Percentiles rank a stretch among this genome's conserved stretches.
Evolutionary conservation across 2,888 invertebrate genomes (phyloP).

Genomic region (Hetaerina titia): DNA sequence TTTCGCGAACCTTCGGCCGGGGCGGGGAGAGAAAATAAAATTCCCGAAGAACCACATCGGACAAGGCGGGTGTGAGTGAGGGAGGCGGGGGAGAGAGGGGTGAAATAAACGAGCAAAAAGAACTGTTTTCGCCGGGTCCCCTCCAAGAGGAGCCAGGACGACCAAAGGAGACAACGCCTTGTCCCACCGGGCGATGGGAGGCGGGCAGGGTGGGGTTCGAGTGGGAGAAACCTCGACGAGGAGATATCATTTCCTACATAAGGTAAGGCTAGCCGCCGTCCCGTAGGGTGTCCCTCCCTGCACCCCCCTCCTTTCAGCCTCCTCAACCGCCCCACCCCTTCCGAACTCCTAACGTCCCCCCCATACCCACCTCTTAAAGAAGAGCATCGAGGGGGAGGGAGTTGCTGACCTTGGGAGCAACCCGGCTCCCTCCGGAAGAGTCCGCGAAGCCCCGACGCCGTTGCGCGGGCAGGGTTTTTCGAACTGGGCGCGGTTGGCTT

Average conservation of each 20-base stretch:
- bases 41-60: too few relatives aligned
- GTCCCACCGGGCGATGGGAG: background rate
- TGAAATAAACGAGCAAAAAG: background rate
- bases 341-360: background rate
- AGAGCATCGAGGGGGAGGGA: background rate
- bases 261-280: background rate
- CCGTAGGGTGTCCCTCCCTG: background rate
- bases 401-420: background rate
- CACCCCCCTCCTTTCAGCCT: background rate
- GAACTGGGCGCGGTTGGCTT: background rate
- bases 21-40: background rate
- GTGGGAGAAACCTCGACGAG: background rate
- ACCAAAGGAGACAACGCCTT: background rate
- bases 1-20: background rate
- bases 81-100: background rate
- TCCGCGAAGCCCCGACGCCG: background rate
- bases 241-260: constrained; percentile 27
- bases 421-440: background rate
- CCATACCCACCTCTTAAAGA: background rate
- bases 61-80: background rate
- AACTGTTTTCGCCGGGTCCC: background rate
- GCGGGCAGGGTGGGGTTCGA: background rate
- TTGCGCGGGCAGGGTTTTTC: background rate
- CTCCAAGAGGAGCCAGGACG: background rate
- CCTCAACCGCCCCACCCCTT: background rate